Evolutionary conservation across 2,888 invertebrate species (phyloP), one percentile per base, ranked within the genome.

Genomic region (Nudaria mundana): DNA sequence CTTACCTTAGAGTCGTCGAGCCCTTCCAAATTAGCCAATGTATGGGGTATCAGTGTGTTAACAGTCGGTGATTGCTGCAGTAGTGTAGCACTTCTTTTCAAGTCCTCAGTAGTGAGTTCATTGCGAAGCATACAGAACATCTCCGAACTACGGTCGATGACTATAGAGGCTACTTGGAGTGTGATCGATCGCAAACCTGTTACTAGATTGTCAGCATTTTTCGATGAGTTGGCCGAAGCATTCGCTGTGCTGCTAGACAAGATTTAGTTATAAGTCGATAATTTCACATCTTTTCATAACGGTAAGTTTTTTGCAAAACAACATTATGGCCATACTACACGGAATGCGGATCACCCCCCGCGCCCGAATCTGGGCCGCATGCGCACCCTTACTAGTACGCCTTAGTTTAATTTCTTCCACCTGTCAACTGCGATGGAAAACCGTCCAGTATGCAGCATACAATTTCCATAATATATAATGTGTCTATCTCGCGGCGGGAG

Each of bases 1-100:
- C 48, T 30, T 71, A 95, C 95, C 89, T 94, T 92, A 0, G 97
- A 94, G 81, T 98, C 97, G 37, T 94, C 94, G 48, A 91, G 80
- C 25, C 96, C 90, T 11, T 96, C 95, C 49, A 98, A 92, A 65
- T 97, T 95, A 5, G 97, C 96, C 66, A 97, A 90, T 10, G 96
- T 93, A 45, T 95, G 90, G 0, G 98, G 98, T 56, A 98, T 77
- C 30, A 98, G 88, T 0, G 94, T 95, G 23, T 92, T 95, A 67
- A 94, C 92, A 53, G 89, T 92, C 35, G 90, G 86, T 3, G 87
- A 82, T n/a, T 72, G 66, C 32, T 88, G 81, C 44, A 88, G 51
- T 30, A 77, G 76, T 0, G 68, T 31, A 0, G 76, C 73, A 47
- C 81, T 82, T 12, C 83, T 61, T 6, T 73, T 54, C 51, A 88